Evolutionary conservation across 2,888 invertebrate genomes (phyloP).

Genomic region (Troides oblongomaculatus): DNA sequence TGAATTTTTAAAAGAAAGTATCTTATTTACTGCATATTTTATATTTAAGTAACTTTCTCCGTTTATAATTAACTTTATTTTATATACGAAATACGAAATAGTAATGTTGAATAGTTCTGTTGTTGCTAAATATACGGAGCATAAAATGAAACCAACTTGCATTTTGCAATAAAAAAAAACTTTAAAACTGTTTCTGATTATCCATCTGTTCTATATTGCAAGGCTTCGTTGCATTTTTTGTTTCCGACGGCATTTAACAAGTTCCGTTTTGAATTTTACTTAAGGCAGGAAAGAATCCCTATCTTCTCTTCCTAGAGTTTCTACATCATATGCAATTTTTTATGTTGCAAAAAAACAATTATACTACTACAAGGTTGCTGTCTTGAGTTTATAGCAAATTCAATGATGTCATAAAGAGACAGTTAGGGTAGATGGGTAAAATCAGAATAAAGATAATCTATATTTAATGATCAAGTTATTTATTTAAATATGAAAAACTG

Average conservation of each 20-base stretch:
- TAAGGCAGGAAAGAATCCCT: conserved; percentile 25
- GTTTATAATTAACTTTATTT: not conserved
- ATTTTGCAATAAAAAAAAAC: not conserved
- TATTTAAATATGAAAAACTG: not conserved
- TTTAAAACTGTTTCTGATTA: not conserved
- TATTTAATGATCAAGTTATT: no score
- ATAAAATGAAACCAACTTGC: not conserved
- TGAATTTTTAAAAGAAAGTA: not conserved
- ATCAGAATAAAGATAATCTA: no score
- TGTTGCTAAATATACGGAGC: not conserved
- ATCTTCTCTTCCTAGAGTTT: conserved; percentile 22
- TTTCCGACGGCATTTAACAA: conserved; percentile 23
- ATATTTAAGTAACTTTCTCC: not conserved
- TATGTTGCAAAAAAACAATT: conserved; percentile 4
- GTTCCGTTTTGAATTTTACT: conserved; percentile 5
- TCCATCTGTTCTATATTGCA: conserved; percentile 12
- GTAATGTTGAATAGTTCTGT: not conserved
- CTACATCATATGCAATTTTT: conserved; percentile 6
- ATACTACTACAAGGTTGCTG: not conserved
- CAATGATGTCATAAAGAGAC: not conserved
- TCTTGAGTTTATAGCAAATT: not conserved
- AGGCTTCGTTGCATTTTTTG: conserved; percentile 27
- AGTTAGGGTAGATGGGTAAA: no score
- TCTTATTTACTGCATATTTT: not conserved
- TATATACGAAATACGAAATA: not conserved